Base-by-base conservation (phyloP, 30 jellyfish, hydroid and myxozoan species). In the Cassiopea andromeda region DNA sequence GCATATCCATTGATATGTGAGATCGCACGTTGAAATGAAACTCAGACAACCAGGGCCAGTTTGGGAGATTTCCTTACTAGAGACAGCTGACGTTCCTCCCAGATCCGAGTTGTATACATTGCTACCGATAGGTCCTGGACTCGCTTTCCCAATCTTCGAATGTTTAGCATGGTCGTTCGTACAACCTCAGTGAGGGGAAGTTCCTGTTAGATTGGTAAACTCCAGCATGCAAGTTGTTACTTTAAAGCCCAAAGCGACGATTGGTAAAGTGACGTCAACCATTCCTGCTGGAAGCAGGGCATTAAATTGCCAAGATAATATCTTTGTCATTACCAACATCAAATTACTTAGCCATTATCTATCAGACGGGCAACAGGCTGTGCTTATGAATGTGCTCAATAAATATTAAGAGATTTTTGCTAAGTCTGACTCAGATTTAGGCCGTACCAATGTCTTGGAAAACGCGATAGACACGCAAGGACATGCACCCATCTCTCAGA, bases 171-270 rank as follows among this genome's bases (percentile, higher is more conserved):
- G 90, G 84, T 82, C 90, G 57, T 50, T 82, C 43, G 81, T 82
- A 54, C 83, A 75, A 46, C 87, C 87, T 59, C 90, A 81, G 90
- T 82, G 82, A 60, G 90, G 90, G 90, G 90, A 81, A 81, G 61
- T 81, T 49, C 90, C 82, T 44, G 90, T 60, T n/a, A 81, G 68
- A 82, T 81, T 81, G 59, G 90, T 81, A 54, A 81, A 81, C 82
- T 82, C 90, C 68, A 19, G 82, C 69, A 3, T n/a, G 77, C 49
- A 7, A 2, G 88, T 18, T 10, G 49, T 50, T 2, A 50, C 77
- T 10, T 79, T 79, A 79, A 78, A 79, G 77, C 88, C 88, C 78
- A 50, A 79, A 2, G 54, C 88, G 88, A 79, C 8, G 27, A 79
- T 79, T 79, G 88, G 88, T 79, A 19, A 12, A 50, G 88, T 79